These are phyloP conservation scores for Cercopithecus mona DNA, from an alignment of 2,113 vertebrate species.

Conservation along the genomic window DNA sequence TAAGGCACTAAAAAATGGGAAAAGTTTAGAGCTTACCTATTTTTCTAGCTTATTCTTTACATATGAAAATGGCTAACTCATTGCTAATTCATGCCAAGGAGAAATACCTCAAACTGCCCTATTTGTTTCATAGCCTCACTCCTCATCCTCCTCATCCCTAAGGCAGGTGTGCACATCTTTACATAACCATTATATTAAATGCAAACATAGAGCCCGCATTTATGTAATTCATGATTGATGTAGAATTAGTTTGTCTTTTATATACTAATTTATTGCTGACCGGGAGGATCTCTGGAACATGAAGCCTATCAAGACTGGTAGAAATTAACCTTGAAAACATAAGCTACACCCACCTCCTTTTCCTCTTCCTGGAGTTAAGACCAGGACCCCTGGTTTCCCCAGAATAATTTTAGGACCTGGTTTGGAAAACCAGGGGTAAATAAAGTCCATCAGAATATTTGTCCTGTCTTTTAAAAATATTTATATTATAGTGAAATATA, in stretches of 20 bases:
- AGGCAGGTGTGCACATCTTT: background rate
- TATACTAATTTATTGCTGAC: background rate
- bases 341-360: background rate
- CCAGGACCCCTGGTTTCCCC: background rate
- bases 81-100: background rate
- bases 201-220: background rate
- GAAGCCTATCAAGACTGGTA: background rate
- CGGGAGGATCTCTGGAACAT: background rate
- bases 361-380: background rate
- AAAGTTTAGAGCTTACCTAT: constrained; percentile 39
- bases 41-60: background rate
- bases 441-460: background rate
- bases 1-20: constrained; percentile 38
- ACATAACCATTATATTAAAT: background rate
- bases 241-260: background rate
- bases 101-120: background rate
- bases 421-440: background rate
- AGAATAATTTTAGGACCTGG: background rate
- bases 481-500: background rate
- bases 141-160: background rate
- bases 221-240: background rate
- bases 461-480: background rate
- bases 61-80: constrained; percentile 50
- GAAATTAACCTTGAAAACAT: background rate
- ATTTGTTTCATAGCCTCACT: background rate